These are phyloP conservation scores for Uria aalge DNA, from an alignment of 2,113 vertebrate species.

Conservation along the genomic window DNA sequence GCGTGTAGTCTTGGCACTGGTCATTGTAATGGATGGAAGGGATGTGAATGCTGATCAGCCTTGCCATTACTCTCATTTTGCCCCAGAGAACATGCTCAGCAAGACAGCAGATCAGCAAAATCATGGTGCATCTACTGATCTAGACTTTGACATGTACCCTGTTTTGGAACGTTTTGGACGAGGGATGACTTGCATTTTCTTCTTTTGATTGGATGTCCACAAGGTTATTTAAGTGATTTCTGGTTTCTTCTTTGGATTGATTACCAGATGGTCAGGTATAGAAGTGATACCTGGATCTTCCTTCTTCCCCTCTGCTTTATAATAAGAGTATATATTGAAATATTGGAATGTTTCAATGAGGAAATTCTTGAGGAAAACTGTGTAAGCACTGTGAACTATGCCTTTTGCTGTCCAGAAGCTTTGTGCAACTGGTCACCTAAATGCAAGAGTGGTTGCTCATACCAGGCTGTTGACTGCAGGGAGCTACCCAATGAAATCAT, in stretches of 20 bases:
- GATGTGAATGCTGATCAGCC: neutral
- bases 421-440: neutral
- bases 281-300: neutral
- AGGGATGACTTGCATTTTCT: neutral
- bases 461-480: neutral
- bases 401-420: neutral
- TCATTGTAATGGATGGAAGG: neutral
- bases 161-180: neutral
- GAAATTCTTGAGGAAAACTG: neutral
- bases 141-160: neutral
- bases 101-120: neutral
- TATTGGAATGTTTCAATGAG: neutral
- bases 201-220: neutral
- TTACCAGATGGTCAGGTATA: neutral
- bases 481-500: neutral
- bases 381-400: neutral
- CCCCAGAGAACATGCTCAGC: neutral
- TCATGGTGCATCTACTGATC: neutral
- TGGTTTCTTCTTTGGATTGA: neutral
- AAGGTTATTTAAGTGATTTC: neutral
- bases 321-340: neutral
- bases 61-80: neutral
- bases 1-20: neutral
- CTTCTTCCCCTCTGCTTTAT: neutral
- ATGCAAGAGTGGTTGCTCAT: neutral